These are phyloP conservation scores for Chloroceryle amazona DNA, from an alignment of 2,797 vertebrate genomes.

Conservation along the genomic window DNA sequence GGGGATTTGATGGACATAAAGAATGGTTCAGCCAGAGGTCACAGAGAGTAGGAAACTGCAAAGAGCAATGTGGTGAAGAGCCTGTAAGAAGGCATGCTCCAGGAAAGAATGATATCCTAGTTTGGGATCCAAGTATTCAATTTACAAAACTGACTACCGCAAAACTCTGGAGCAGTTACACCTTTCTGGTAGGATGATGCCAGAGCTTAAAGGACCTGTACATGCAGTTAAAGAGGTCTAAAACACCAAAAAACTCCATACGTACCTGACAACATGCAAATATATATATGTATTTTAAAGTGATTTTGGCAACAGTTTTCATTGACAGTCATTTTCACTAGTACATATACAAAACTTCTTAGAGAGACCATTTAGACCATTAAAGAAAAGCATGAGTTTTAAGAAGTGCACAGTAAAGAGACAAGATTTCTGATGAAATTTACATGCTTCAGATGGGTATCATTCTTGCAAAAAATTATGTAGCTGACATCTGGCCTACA, in stretches of 20 bases:
- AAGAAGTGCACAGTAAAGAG: background rate
- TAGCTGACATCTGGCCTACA: background rate
- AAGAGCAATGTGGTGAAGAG: background rate
- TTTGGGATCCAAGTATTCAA: background rate
- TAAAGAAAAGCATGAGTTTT: background rate
- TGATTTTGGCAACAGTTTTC: background rate
- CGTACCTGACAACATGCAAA: background rate
- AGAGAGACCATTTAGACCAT: rapidly evolving
- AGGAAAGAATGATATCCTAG: background rate
- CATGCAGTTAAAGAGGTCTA: background rate
- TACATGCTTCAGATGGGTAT: background rate
- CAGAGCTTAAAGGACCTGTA: background rate
- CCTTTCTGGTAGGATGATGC: background rate
- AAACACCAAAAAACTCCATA: background rate
- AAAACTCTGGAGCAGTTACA: background rate
- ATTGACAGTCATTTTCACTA: background rate
- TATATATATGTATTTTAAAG: background rate
- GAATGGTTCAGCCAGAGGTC: background rate
- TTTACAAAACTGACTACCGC: background rate
- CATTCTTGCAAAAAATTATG: background rate
- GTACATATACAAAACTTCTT: background rate
- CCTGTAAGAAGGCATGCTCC: background rate
- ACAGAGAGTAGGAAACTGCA: background rate
- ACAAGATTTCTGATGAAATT: background rate
- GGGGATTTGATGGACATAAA: background rate